Conservation (phyloP, 1,140 invertebrate genomes). For the Leptinotarsa texana region DNA sequence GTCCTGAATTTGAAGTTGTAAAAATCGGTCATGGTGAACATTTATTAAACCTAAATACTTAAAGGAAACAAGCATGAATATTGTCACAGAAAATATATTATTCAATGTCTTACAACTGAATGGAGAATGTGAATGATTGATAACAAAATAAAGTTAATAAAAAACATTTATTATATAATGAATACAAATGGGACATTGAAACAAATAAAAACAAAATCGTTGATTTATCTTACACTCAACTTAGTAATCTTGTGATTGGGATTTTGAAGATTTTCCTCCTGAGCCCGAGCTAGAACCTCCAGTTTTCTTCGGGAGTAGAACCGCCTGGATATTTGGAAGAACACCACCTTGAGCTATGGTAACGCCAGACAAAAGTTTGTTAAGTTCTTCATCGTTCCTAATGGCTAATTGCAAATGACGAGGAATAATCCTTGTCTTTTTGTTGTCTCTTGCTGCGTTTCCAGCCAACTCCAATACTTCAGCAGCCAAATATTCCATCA, state of each 20-base stretch:
- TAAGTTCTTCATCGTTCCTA: constrained; percentile 84
- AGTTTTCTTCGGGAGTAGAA: constrained; percentile 64
- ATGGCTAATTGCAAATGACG: constrained; percentile 80
- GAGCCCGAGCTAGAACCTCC: constrained; percentile 25
- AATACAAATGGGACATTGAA: too few relatives aligned
- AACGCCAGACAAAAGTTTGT: constrained; percentile 74
- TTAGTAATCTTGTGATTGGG: constrained; percentile 38
- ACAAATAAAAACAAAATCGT: too few relatives aligned
- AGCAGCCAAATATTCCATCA: constrained; percentile 67
- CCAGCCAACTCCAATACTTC: constrained; percentile 74
- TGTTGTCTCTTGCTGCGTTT: constrained; percentile 73
- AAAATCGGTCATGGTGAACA: too few relatives aligned
- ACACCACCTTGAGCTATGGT: constrained; percentile 86
- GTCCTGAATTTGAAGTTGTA: too few relatives aligned
- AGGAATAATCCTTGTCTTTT: constrained; percentile 73
- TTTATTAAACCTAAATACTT: too few relatives aligned
- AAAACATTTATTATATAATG: too few relatives aligned
- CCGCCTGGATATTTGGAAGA: constrained; percentile 76
- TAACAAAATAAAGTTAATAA: too few relatives aligned
- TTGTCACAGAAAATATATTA: too few relatives aligned
- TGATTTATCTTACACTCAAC: not conserved
- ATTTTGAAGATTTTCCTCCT: constrained; percentile 28
- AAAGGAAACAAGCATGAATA: too few relatives aligned
- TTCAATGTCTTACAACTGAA: too few relatives aligned
- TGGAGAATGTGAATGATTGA: too few relatives aligned